phyloP scores from a whole-genome alignment of 2,797 vertebrate species.

The Sphenodon punctatus region DNA sequence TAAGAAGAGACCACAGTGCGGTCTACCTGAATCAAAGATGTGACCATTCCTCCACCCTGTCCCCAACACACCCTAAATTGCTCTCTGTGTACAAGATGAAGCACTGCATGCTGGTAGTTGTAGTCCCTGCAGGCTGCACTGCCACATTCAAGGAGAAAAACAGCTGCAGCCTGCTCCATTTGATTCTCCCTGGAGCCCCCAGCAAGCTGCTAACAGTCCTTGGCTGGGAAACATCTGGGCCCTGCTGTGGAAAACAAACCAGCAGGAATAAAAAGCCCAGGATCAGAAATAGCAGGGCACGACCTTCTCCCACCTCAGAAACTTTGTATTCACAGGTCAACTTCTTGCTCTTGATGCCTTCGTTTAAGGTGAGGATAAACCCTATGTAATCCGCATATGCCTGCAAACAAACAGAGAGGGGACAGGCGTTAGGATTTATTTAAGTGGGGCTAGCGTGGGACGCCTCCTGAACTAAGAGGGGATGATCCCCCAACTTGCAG shows the following conservation, averaged over 20 bases:
- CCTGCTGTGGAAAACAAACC: not conserved
- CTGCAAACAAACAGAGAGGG: slow-evolving; percentile 60
- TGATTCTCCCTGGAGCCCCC: not conserved
- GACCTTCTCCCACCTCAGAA: slow-evolving; percentile 84
- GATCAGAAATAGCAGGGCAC: not conserved
- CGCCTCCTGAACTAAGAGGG: not conserved
- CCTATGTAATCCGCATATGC: slow-evolving; percentile 96
- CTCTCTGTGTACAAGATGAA: not conserved
- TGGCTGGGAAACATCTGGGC: not conserved
- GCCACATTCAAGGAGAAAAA: not conserved
- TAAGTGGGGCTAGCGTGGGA: not conserved
- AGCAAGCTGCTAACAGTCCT: not conserved
- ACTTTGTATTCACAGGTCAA: slow-evolving; percentile 87
- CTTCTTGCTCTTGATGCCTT: slow-evolving; percentile 92
- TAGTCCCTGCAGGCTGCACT: not conserved
- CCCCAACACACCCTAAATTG: not conserved
- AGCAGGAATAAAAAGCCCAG: not conserved
- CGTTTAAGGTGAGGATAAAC: slow-evolving; percentile 92
- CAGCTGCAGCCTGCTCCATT: not conserved
- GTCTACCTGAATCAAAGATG: too few species aligned
- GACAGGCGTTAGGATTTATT: rapidly evolving
- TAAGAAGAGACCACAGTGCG: not conserved
- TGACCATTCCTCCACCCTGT: too few species aligned
- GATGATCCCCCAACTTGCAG: not conserved
- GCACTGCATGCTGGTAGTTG: not conserved